Conservation (phyloP, 2,888 invertebrate species). For the Thumatha senex region DNA sequence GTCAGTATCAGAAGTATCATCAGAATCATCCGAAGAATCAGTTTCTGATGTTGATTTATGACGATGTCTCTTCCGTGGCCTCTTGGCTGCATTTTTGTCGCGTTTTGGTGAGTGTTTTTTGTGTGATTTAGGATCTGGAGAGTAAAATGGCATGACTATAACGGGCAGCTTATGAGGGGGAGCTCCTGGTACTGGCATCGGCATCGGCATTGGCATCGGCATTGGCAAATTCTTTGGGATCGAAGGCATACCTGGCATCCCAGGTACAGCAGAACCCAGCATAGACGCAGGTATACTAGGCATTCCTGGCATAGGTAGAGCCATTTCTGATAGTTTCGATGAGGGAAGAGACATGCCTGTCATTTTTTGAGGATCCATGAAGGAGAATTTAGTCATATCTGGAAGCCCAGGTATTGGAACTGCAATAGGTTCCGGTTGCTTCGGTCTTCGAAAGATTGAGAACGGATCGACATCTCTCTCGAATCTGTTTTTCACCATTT, state of each 20-base stretch:
- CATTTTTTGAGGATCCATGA: constrained; percentile 7
- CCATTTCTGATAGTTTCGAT: constrained; percentile 21
- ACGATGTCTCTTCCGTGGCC: constrained; percentile 12
- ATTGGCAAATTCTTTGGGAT: background rate
- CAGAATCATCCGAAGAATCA: constrained; percentile 27
- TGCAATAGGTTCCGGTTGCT: constrained; percentile 38
- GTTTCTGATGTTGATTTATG: constrained; percentile 13
- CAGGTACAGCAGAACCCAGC: background rate
- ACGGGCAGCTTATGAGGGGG: constrained; percentile 67
- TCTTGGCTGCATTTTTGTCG: constrained; percentile 14
- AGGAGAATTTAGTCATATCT: constrained; percentile 14
- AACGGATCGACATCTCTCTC: constrained; percentile 11
- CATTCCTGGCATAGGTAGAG: constrained; percentile 7
- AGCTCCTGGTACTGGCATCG: constrained; percentile 35
- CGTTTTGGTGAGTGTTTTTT: constrained; percentile 38
- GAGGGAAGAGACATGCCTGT: constrained; percentile 4
- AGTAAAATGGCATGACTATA: constrained; percentile 76
- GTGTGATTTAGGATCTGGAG: constrained; percentile 50
- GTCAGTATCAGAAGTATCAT: constrained; percentile 43
- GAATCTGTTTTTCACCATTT: constrained; percentile 50
- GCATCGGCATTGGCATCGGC: constrained; percentile 28
- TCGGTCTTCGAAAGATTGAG: constrained; percentile 34
- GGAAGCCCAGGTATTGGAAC: constrained; percentile 40
- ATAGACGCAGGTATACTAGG: constrained; percentile 6
- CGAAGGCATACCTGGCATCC: background rate